Conservation (phyloP, 2,888 invertebrate species). For the Fragum fragum region DNA sequence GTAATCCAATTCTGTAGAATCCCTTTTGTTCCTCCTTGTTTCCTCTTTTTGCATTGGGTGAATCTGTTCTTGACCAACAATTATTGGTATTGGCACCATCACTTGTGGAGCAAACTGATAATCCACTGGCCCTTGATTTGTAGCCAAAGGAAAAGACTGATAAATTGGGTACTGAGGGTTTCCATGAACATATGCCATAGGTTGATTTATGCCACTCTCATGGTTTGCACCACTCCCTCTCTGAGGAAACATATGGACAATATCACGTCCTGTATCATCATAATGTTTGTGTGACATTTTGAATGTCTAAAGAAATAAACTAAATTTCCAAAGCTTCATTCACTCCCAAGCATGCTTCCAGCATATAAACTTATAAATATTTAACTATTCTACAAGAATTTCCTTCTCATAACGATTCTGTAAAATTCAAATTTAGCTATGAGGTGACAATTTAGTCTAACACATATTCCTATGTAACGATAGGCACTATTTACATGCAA, state of each 20-base stretch:
- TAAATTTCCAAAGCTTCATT: no score
- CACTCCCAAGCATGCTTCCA: no score
- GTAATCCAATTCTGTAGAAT: conserved; percentile 14
- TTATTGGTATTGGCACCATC: conserved; percentile 49
- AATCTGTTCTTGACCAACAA: conserved; percentile 36
- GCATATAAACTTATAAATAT: no score
- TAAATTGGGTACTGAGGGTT: conserved; percentile 12
- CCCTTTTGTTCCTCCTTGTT: not conserved
- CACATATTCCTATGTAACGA: no score
- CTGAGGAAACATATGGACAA: not conserved
- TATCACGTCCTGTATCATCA: conserved; percentile 25
- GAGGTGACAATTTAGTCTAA: no score
- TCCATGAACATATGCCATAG: conserved; percentile 14
- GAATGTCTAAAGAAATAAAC: not conserved
- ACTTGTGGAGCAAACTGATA: conserved; percentile 40
- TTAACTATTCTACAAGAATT: no score
- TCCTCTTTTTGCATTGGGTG: not conserved
- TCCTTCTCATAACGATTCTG: no score
- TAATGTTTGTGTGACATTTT: conserved; percentile 16
- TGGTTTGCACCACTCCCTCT: not conserved
- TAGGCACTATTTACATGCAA: no score
- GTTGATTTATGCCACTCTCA: not conserved
- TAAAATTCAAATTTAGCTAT: no score
- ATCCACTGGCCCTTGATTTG: not conserved
- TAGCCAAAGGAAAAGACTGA: conserved; percentile 1